These are phyloP conservation scores for Chalcis sispes DNA, from an alignment of 2,888 invertebrate species.

Conservation along the genomic window DNA sequence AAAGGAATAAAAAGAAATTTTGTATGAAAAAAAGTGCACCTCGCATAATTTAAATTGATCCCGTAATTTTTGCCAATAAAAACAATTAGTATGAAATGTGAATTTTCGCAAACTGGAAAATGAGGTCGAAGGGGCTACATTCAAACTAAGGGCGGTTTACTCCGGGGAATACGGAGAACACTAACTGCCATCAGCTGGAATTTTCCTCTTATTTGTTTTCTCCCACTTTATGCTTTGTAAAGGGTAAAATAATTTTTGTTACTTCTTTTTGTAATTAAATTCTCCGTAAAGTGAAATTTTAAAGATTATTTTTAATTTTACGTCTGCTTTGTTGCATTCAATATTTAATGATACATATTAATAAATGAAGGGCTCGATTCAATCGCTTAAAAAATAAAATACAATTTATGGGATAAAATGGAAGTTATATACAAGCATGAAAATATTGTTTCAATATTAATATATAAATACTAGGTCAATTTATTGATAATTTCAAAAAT, in stretches of 20 bases:
- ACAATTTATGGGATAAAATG: too few relatives aligned
- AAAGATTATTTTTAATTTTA: too few relatives aligned
- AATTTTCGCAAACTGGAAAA: constrained; percentile 17
- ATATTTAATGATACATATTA: too few relatives aligned
- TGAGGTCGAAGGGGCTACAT: constrained; percentile 38
- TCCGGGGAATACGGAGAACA: constrained; percentile 34
- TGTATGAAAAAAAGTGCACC: background rate
- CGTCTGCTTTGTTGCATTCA: too few relatives aligned
- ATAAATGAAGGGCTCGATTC: too few relatives aligned
- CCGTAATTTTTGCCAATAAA: constrained; percentile 11
- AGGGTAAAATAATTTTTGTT: constrained; percentile 1
- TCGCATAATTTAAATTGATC: constrained; percentile 44
- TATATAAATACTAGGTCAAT: too few relatives aligned
- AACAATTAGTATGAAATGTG: constrained; percentile 33
- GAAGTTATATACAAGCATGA: too few relatives aligned
- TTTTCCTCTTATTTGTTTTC: constrained; percentile 22
- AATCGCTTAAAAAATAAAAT: too few relatives aligned
- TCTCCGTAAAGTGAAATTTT: too few relatives aligned
- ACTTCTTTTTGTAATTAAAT: background rate
- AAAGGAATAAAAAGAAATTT: background rate
- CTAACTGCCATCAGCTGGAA: constrained; percentile 18
- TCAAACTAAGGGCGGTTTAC: background rate
- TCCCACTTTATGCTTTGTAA: background rate
- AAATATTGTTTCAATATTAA: too few relatives aligned
- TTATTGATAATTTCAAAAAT: too few relatives aligned